Base-by-base conservation (phyloP, 2,888 invertebrate species). In the Xestia sexstrigata region DNA sequence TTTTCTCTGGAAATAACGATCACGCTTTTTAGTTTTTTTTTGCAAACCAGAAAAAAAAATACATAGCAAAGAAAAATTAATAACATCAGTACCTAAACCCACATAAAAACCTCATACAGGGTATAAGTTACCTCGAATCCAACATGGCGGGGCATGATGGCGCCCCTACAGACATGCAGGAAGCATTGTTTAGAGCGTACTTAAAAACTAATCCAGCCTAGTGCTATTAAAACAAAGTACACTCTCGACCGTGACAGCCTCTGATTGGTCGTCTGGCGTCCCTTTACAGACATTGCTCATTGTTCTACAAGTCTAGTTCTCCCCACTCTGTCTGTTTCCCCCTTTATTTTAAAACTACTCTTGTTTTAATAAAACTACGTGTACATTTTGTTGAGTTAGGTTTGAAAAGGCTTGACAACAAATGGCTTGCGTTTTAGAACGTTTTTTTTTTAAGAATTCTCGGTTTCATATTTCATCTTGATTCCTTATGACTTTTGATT, bases 181-280 rank as follows among this genome's bases (percentile, higher is more conserved):
- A 89, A 90, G 91, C 92, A 94, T 95, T 96, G 95, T 95, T 93
- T 93, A 93, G 93, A 92, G 93, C 89, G 91, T 93, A 93, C 95
- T 95, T 94, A 92, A 94, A 94, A 96, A 95, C 95, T 95, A 96
- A 96, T 95, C 95, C 95, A 92, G 94, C 93, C 93, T 95, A 95
- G 95, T 95, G 94, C 95, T 93, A 92, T 95, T 96, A 94, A 94
- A 94, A 95, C 94, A 95, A 95, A 95, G 95, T 92, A 93, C 91
- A 90, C 92, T 93, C 91, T 89, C 90, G 85, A 84, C 91, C 91
- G 91, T 93, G 91, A 92, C 92, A 91, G 90, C 87, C 92, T 84
- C 92, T 93, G 93, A 95, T 95, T 95, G 95, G 95, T 92, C 88
- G 93, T 88, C 83, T 89, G 90, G 88, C 86, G 87, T 89, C 90